phyloP scores from a whole-genome alignment of 2,888 invertebrate genomes.

The Vesta saturnalis region DNA sequence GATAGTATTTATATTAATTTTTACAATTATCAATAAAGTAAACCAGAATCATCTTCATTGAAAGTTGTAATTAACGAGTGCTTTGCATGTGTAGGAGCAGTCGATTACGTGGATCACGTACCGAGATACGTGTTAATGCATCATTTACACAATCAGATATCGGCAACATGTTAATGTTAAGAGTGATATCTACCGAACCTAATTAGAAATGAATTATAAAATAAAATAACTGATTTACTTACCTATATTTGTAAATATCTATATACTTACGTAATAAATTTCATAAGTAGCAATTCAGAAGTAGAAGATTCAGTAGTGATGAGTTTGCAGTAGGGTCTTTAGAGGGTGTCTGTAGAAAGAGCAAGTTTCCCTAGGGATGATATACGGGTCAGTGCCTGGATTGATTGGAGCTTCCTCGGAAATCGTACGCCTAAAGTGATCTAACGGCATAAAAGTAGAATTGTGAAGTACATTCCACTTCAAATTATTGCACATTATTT shows the following conservation, averaged over 20 bases:
- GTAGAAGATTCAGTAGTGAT: slow-evolving; percentile 35
- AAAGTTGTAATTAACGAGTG: slow-evolving; percentile 30
- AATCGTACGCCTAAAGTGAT: slow-evolving; percentile 44
- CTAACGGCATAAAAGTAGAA: slow-evolving; percentile 33
- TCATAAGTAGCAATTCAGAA: too few species aligned
- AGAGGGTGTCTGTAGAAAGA: slow-evolving; percentile 34
- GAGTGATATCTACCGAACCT: slow-evolving; percentile 49
- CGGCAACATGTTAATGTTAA: slow-evolving; percentile 53
- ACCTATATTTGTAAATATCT: slow-evolving; percentile 16
- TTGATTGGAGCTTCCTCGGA: slow-evolving; percentile 50
- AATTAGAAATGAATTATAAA: slow-evolving; percentile 50
- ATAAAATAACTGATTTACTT: slow-evolving; percentile 14
- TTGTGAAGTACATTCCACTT: slow-evolving; percentile 25
- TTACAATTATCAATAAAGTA: slow-evolving; percentile 7
- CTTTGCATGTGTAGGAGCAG: slow-evolving; percentile 49
- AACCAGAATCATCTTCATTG: slow-evolving; percentile 31
- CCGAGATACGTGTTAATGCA: slow-evolving; percentile 57
- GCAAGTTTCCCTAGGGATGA: slow-evolving; percentile 44
- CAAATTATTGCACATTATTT: background rate
- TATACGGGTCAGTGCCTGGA: slow-evolving; percentile 50
- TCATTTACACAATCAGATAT: slow-evolving; percentile 58
- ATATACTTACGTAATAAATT: too few species aligned
- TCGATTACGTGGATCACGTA: slow-evolving; percentile 55
- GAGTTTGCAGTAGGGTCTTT: slow-evolving; percentile 31
- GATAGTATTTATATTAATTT: background rate